Evolutionary conservation across 2,797 vertebrate genomes (phyloP), one percentile per base, ranked within the genome.

Genomic region (Onychomys leucogaster): DNA sequence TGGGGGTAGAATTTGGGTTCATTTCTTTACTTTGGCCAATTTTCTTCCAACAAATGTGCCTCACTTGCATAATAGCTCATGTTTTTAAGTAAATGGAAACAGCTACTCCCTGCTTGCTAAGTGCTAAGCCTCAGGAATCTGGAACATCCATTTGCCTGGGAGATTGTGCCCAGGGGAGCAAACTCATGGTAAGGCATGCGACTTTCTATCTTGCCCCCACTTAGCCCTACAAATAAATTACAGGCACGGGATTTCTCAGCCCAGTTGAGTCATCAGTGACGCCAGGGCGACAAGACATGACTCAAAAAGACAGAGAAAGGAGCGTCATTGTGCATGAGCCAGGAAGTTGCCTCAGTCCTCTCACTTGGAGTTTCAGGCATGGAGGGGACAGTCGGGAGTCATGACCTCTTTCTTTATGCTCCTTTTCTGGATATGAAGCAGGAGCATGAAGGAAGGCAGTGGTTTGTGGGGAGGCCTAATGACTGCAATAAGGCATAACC

Each of bases 231-330:
- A 1, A 43, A 73, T 25, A 59, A 41, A 27, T 86, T 49, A 49
- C 43, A 86, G 49, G 69, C 55, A 69, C 71, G 46, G 8, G 75
- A 46, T 73, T 92, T 93, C 46, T 37, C 55, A 96, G 61, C 8
- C 65, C 16, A 21, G 19, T 81, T 41, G 83, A 91, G 61, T 96
- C 92, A 96, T 0, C 90, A 88, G 78, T 65, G 59, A 49, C 71
- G 41, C 27, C 37, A 86, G 1, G 5, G 13, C 93, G 73, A 91
- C 10, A 41, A 92, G 13, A 59, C 16, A 11, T 98, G 95, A 97
- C 75, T 96, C 93, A 93, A 10, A 81, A 88, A 77, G 52, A 89
- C 84, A 63, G 93, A 95, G 71, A 96, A 84, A 87, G 90, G 10
- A 34, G 57, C 27, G 1, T 91, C 32, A 11, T 55, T 10, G 23